Percentiles rank a stretch among this genome's conserved stretches.
Conservation (phyloP, 2,797 vertebrate genomes). For the Phylloscopus collybita region DNA sequence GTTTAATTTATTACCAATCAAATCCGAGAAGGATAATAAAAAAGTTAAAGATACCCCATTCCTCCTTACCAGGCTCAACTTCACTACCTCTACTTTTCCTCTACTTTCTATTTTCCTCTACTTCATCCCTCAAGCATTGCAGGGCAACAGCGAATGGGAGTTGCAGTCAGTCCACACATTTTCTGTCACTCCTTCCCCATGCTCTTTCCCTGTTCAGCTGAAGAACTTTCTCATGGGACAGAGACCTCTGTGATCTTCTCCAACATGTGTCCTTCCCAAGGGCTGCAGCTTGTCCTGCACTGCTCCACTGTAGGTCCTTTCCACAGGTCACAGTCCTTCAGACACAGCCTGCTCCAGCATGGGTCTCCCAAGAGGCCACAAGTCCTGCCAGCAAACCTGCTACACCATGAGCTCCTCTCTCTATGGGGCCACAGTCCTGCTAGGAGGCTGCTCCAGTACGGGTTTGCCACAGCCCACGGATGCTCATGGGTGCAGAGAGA, state of each 20-base stretch:
- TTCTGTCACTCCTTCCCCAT: neutral
- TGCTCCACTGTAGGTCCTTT: neutral
- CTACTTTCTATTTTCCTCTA: neutral
- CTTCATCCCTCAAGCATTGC: fast-evolving
- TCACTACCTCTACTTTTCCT: neutral
- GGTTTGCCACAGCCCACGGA: neutral
- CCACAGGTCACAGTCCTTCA: neutral
- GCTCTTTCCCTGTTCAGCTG: neutral
- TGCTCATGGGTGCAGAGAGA: fast-evolving
- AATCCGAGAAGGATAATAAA: neutral
- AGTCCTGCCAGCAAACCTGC: neutral
- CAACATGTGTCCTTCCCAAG: neutral
- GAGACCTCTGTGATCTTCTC: neutral
- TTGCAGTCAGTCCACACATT: neutral
- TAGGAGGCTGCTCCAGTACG: neutral
- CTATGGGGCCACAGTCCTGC: neutral
- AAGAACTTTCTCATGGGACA: fast-evolving
- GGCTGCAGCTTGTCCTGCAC: neutral
- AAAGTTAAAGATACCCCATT: neutral
- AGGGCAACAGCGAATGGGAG: neutral
- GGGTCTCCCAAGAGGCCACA: fast-evolving
- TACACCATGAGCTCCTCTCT: fast-evolving
- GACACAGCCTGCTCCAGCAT: neutral
- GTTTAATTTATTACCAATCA: neutral
- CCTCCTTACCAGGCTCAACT: neutral